Base-by-base conservation (phyloP, 1,140 invertebrate genomes). In the Neotoxoptera formosana region DNA sequence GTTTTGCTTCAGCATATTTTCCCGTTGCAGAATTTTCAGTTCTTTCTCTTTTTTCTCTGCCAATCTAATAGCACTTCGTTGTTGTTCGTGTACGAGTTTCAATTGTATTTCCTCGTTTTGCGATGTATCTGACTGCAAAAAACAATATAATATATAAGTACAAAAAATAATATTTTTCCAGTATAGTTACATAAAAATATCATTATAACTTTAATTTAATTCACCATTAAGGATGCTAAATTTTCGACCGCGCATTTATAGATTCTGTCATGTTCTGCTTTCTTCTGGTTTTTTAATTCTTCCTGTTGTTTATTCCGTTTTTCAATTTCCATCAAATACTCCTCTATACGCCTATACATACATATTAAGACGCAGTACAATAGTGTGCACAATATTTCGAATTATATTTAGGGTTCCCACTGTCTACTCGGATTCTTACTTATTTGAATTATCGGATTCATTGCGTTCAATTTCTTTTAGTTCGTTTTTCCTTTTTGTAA, bases 191-290 rank as follows among this genome's bases (percentile, higher is more conserved):
- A 34, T n/a, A 3, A 23, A 36, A 11, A 67, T 36, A 23, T 45
- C 6, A 21, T 25, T 30, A n/a, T n/a, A 25, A 56, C 14, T 30
- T 48, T 2, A 48, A 36, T n/a, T n/a, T 1, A 8, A n/a, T 36
- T 81, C 41, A 92, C 91, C 76, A 21, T 84, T 14, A 84, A 84
- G 0, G 91, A 92, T 84, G 36, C 30, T 51, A 92, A 51, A 53
- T 92, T 84, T n/a, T 93, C 48, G 7, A 30, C 81, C 21, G 86
- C 30, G 56, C 41, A 41, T 45, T 93, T 34, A n/a, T 93, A 86
- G 23, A 53, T 30, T 56, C 21, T 86, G 0, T 93, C 76, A 20
- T 84, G 41, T 86, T 56, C 8, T 23, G 25, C 34, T 84, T 86
- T 48, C 7, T 56, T 93, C 56, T 53, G 41, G 7, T 93, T 86